Base-by-base conservation (phyloP, 2,113 vertebrate species). In the Laticauda laticaudata region DNA sequence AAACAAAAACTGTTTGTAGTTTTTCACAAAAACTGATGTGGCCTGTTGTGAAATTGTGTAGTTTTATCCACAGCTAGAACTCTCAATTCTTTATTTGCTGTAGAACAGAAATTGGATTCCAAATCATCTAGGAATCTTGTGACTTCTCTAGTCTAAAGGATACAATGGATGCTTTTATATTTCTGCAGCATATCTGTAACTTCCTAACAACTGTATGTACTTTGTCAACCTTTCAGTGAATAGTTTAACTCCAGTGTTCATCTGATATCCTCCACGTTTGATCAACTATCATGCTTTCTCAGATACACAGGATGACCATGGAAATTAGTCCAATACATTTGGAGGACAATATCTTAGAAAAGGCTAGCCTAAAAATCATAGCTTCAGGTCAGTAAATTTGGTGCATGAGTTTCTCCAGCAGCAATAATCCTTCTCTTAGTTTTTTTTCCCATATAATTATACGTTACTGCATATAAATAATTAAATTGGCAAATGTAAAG, bases 401-500 rank as follows among this genome's bases (percentile, higher is more conserved):
- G 92, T 94, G 94, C 55, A 24, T 11, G 88, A 93, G 18, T 2
- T 69, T 75, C 61, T 34, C 2, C 11, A 53, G 51, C 2, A 53
- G 8, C 57, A 53, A 29, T 29, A 90, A n/a, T 7, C 95, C 88
- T 95, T 93, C 92, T 91, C 69, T 0, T 57, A 94, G 89, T 81
- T 96, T 91, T 48, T 48, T 86, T 88, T 89, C 4, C 88, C 90
- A 94, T 23, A 92, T 94, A 93, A 86, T 95, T 91, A 61, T 92
- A 96, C 93, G 96, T 93, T 90, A 15, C 95, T 88, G 64, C 92
- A 85, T 87, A 94, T 94, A 96, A 93, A 95, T 90, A 92, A 93
- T 95, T 95, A 95, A 97, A 96, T 94, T 95, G 75, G 90, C 86
- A 92, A 94, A 93, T 11, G 53, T 81, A 94, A 95, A 87, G 57